These are phyloP conservation scores for Synergus laeviventris DNA, from an alignment of 2,888 invertebrate genomes.

Conservation along the genomic window DNA sequence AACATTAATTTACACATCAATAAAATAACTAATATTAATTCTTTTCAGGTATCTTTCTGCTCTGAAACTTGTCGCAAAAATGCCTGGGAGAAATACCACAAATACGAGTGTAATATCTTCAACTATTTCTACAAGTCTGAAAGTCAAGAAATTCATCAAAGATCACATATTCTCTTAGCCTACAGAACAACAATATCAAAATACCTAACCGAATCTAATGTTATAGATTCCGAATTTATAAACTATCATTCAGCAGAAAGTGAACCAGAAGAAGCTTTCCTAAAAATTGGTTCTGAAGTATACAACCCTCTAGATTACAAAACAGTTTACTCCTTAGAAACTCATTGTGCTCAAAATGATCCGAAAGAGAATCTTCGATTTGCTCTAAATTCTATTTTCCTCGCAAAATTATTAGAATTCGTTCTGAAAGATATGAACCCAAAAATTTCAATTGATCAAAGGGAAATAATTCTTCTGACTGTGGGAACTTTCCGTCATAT, in stretches of 20 bases:
- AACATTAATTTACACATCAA: not conserved
- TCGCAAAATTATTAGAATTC: slow-evolving; percentile 72
- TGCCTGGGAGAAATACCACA: slow-evolving; percentile 72
- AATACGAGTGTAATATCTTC: slow-evolving; percentile 73
- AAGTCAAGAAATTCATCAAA: slow-evolving; percentile 51
- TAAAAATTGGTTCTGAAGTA: slow-evolving; percentile 36
- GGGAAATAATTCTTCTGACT: slow-evolving; percentile 64
- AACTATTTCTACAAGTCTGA: slow-evolving; percentile 59
- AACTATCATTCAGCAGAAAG: not conserved
- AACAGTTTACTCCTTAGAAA: slow-evolving; percentile 71
- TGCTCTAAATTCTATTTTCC: slow-evolving; percentile 72
- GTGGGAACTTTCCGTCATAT: slow-evolving; percentile 73
- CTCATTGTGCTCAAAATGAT: slow-evolving; percentile 67
- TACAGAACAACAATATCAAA: slow-evolving; percentile 66
- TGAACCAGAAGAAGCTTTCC: slow-evolving; percentile 12
- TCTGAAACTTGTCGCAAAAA: slow-evolving; percentile 69
- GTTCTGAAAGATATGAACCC: slow-evolving; percentile 59
- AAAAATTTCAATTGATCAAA: slow-evolving; percentile 47
- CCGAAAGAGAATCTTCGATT: slow-evolving; percentile 71
- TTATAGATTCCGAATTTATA: slow-evolving; percentile 41
- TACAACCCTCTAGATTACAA: slow-evolving; percentile 69
- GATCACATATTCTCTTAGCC: slow-evolving; percentile 65
- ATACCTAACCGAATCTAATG: slow-evolving; percentile 42
- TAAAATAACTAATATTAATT: slow-evolving; percentile 20
- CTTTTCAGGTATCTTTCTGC: slow-evolving; percentile 73